Evolutionary conservation across 2,113 vertebrate genomes (phyloP).

Genomic region (Antechinus flavipes): DNA sequence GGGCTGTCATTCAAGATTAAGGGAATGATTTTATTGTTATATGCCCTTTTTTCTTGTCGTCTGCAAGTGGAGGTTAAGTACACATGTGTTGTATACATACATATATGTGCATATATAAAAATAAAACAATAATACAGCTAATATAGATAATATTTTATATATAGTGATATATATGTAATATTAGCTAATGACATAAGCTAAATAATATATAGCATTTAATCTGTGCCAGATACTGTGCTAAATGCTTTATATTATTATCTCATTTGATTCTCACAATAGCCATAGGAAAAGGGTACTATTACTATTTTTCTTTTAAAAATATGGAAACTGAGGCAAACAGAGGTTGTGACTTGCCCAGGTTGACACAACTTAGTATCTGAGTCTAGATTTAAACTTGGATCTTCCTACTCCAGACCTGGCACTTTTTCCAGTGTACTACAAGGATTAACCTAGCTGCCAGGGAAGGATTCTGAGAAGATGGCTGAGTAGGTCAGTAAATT

Average conservation of each 20-base stretch:
- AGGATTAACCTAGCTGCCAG: background rate
- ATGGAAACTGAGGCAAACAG: background rate
- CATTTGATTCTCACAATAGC: background rate
- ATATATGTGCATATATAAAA: background rate
- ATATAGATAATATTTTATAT: too few species aligned
- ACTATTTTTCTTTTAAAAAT: background rate
- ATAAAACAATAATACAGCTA: too few species aligned
- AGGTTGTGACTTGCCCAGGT: background rate
- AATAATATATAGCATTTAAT: background rate
- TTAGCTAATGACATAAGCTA: background rate
- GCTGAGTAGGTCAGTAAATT: too few species aligned
- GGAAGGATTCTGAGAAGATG: too few species aligned
- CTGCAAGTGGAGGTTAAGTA: constrained; percentile 26
- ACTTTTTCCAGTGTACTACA: background rate
- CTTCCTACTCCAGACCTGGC: background rate
- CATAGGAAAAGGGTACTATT: background rate
- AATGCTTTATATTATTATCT: background rate
- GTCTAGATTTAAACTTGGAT: background rate
- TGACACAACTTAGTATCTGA: background rate
- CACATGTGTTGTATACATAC: background rate
- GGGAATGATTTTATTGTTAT: background rate
- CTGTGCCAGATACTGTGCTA: background rate
- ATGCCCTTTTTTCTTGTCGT: background rate
- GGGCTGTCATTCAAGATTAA: background rate
- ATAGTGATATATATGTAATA: too few species aligned